A percentile compares a stretch with the other conserved stretches of the same genome.
phyloP scores from a whole-genome alignment of 2,113 vertebrate species.

The Pundamilia nyererei region DNA sequence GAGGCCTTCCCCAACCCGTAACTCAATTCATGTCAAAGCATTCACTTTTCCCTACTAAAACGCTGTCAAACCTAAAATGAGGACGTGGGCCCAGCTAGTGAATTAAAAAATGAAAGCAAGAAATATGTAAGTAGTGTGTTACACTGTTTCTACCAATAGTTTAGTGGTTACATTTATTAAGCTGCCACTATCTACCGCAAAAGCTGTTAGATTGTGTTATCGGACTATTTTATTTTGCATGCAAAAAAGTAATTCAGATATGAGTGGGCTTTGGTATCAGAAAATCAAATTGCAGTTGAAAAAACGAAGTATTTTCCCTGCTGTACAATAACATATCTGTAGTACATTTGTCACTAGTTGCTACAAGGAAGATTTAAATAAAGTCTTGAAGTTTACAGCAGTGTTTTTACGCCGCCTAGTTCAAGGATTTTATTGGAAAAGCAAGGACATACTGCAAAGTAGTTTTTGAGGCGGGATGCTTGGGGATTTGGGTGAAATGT shows the following conservation, averaged over 20 bases:
- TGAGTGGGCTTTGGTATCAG: neutral
- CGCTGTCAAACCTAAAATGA: neutral
- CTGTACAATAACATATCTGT: neutral
- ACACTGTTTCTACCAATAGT: neutral
- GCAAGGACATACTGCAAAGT: neutral
- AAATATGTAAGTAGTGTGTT: neutral
- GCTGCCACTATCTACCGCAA: neutral
- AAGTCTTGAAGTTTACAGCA: neutral
- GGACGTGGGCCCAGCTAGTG: neutral
- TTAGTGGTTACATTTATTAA: neutral
- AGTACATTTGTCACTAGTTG: neutral
- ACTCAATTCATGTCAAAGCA: neutral
- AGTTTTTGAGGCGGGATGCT: neutral
- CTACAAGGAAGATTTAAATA: neutral
- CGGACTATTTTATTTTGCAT: neutral
- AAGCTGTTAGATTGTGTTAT: neutral
- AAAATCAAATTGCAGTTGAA: neutral
- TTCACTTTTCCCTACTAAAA: neutral
- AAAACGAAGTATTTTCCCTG: neutral
- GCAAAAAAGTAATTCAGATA: neutral
- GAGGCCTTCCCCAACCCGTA: neutral
- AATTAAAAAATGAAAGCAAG: neutral
- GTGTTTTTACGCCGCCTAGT: neutral
- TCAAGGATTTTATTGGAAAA: slow-evolving; percentile 9
- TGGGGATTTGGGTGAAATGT: neutral